These are phyloP conservation scores for Condylura cristata DNA, from an alignment of 2,113 vertebrate species.

Conservation along the genomic window DNA sequence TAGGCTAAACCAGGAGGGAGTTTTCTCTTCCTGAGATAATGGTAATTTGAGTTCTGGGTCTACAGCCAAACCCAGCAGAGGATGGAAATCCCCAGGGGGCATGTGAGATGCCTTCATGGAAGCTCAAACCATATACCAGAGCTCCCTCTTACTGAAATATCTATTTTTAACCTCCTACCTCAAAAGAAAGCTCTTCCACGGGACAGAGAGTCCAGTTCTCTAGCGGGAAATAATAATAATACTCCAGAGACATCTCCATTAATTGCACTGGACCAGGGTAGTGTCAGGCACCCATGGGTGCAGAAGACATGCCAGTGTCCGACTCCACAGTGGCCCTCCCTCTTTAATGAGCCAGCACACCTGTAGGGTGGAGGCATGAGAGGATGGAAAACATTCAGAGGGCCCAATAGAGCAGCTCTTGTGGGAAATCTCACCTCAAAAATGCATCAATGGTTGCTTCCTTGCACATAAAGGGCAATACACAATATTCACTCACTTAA, in stretches of 20 bases:
- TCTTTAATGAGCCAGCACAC: neutral
- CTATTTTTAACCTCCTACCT: slow-evolving; percentile 60
- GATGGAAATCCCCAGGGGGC: neutral
- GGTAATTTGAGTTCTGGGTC: neutral
- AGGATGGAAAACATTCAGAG: neutral
- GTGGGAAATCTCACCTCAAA: neutral
- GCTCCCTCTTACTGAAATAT: slow-evolving; percentile 12
- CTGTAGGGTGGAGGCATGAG: neutral
- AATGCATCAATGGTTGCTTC: neutral
- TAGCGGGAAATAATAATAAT: neutral
- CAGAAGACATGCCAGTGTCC: neutral
- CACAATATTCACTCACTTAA: neutral
- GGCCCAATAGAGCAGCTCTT: neutral
- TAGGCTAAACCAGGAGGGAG: neutral
- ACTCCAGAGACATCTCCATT: neutral
- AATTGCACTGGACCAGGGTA: neutral
- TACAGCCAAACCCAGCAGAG: neutral
- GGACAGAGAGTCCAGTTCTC: neutral
- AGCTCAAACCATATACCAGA: neutral
- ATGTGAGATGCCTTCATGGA: neutral
- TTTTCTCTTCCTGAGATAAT: neutral
- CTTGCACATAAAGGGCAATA: neutral
- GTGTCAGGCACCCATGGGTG: neutral
- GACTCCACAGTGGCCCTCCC: neutral
- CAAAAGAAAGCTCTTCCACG: slow-evolving; percentile 46